Conservation (phyloP, 2,797 vertebrate genomes). For the Spheniscus humboldti region DNA sequence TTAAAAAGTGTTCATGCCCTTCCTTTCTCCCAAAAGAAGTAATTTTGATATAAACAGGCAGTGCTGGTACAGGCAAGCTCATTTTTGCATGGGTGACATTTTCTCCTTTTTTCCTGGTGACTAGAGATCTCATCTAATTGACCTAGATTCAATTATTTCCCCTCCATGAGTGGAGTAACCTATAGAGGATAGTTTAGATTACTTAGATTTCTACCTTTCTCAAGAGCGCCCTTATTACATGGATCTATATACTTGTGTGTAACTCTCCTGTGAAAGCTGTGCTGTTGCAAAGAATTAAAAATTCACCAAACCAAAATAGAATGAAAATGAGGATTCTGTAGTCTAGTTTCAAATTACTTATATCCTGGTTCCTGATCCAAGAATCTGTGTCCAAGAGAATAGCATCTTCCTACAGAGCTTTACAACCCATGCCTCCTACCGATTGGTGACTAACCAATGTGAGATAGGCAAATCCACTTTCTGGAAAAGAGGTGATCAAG, state of each 20-base stretch:
- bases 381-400: not conserved
- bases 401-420: not conserved
- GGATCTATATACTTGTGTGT: not conserved
- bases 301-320: not conserved
- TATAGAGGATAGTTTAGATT: not conserved
- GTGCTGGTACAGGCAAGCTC: not conserved
- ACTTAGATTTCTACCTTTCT: not conserved
- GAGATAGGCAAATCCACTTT: not conserved
- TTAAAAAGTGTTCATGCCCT: not conserved
- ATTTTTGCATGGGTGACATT: not conserved
- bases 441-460: not conserved
- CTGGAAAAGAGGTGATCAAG: not conserved
- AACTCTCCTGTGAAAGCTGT: not conserved
- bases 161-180: not conserved
- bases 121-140: not conserved
- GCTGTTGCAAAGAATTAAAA: not conserved
- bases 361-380: not conserved
- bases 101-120: not conserved
- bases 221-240: not conserved
- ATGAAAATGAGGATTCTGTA: not conserved
- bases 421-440: not conserved
- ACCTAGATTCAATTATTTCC: not conserved
- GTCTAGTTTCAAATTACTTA: not conserved
- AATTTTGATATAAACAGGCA: not conserved
- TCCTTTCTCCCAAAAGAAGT: not conserved